Evolutionary conservation across 1,140 invertebrate species (phyloP), one percentile per base, ranked within the genome.

Genomic region (Galleria mellonella): DNA sequence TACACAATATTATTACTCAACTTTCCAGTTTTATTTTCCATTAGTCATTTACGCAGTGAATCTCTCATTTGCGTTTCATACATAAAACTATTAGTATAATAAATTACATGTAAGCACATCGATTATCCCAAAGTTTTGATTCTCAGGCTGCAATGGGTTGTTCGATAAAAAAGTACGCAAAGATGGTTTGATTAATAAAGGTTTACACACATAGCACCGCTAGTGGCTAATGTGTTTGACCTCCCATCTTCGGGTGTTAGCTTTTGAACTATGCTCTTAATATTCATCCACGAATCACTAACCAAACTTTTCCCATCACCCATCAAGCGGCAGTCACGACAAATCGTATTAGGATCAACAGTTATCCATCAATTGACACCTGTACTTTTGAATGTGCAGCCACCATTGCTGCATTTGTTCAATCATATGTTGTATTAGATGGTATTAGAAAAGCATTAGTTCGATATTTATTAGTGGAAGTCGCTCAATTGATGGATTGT

Each of bases 171-270:
- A 62, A 43, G 36, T 36, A 30, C 40, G 48, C 58, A 55, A 65
- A 47, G 51, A 40, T 48, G 61, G 46, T 71, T 70, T 77, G 72
- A 79, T 79, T 76, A 69, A 77, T 72, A 74, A 64, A 65, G 45
- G 55, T 71, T 64, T 63, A 65, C 60, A 49, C 48, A 57, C 43
- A 54, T 44, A 23, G 47, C 62, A 58, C 75, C 75, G 70, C 72
- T 83, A 77, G 76, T 82, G 76, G 76, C 77, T 83, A 83, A 83
- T 83, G 79, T 55, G 69, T 79, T 79, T 79, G 76, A 83, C 79
- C 79, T 55, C 64, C 39, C 65, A 69, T 71, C 58, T 47, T 61
- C 63, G 59, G 59, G 69, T 77, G 73, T 79, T 78, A 77, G 70
- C 72, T 43, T 72, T 77, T 81, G 76, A 81, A 74, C 79, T 72